Percentiles rank a stretch among this genome's conserved stretches.
These are phyloP conservation scores for Lineus longissimus DNA, from an alignment of 1,140 invertebrate genomes.

Conservation along the genomic window DNA sequence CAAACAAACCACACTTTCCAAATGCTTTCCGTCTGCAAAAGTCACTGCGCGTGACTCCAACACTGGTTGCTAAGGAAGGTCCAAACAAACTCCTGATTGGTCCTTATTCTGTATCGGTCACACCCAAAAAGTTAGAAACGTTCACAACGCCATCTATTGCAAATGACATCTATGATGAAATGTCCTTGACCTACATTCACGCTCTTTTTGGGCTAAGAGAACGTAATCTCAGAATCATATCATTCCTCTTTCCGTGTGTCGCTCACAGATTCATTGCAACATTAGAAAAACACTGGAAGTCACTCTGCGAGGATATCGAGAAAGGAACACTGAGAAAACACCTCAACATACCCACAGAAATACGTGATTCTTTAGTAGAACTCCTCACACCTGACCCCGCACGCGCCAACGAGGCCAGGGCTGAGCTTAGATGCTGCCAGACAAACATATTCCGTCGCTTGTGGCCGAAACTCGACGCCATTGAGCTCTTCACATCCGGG, in stretches of 20 bases:
- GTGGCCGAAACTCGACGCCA: conserved; percentile 44
- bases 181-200: conserved; percentile 47
- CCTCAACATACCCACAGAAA: conserved; percentile 30
- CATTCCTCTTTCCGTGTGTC: conserved; percentile 49
- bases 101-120: conserved; percentile 46
- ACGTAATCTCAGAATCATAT: conserved; percentile 43
- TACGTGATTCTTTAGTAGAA: conserved; percentile 33
- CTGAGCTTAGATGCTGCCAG: conserved; percentile 27
- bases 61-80: conserved; percentile 32
- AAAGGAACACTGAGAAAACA: conserved; percentile 34
- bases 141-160: conserved; percentile 44
- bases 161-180: conserved; percentile 42
- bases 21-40: conserved; percentile 32
- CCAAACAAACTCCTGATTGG: conserved; percentile 40
- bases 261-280: conserved; percentile 38
- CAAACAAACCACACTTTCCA: conserved; percentile 33
- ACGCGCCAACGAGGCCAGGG: conserved; percentile 37
- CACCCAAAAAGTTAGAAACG: conserved; percentile 39
- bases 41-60: conserved; percentile 46
- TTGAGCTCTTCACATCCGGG: conserved; percentile 10
- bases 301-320: conserved; percentile 38
- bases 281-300: conserved; percentile 33
- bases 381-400: conserved; percentile 36
- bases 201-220: conserved; percentile 48
- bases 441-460: conserved; percentile 37